These are phyloP conservation scores for Sciurus niger DNA, from an alignment of 2,113 vertebrate genomes.

Conservation along the genomic window DNA sequence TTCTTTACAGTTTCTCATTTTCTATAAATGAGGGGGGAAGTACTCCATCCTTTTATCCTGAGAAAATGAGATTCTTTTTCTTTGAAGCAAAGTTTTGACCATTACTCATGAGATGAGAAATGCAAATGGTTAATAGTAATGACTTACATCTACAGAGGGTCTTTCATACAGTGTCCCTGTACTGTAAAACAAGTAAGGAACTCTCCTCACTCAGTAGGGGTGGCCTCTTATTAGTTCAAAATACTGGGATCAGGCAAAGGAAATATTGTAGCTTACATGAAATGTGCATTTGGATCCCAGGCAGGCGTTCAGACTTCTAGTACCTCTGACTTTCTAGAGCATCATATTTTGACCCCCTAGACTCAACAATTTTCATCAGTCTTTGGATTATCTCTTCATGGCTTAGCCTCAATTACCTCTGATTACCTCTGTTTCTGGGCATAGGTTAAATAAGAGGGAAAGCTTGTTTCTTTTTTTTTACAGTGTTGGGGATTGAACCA, in stretches of 20 bases:
- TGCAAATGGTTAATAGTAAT: conserved; percentile 83
- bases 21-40: conserved; percentile 79
- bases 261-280: not conserved
- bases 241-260: not conserved
- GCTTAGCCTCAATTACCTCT: not conserved
- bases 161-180: conserved; percentile 78
- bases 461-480: not conserved
- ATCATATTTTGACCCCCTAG: not conserved
- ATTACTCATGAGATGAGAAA: conserved; percentile 81
- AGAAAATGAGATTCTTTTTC: conserved; percentile 72
- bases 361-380: not conserved
- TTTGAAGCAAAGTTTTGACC: conserved; percentile 80
- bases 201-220: not conserved
- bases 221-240: not conserved
- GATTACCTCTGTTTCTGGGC: not conserved
- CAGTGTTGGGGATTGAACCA: too few species aligned
- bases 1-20: conserved; percentile 77
- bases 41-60: conserved; percentile 75
- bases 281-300: conserved; percentile 50
- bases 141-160: conserved; percentile 72
- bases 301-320: not conserved
- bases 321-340: conserved; percentile 4
- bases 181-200: conserved; percentile 52
- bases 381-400: not conserved
- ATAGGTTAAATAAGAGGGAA: conserved; percentile 48